phyloP scores from a whole-genome alignment of 2,113 vertebrate species.

The Tricholaema leucomelas region DNA sequence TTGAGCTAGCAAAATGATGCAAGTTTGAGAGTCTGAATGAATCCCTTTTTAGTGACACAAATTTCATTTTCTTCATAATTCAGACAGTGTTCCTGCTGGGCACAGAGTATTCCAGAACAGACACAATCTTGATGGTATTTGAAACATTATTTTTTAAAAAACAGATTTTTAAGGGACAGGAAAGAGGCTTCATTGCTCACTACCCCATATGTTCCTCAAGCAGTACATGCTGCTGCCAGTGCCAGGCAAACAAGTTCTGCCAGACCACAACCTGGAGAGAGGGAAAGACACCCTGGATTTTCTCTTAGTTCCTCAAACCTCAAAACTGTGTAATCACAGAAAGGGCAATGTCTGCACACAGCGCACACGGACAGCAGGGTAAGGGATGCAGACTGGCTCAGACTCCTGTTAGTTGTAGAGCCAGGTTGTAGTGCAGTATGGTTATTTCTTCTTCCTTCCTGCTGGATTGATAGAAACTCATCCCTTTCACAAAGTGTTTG shows the following conservation, averaged over 20 bases:
- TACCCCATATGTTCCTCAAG: conserved; percentile 18
- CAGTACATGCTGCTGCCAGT: neutral
- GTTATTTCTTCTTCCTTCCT: neutral
- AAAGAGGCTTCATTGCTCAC: neutral
- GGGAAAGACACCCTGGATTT: neutral
- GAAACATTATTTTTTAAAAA: neutral
- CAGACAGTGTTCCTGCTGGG: neutral
- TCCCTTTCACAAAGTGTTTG: neutral
- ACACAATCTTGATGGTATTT: neutral
- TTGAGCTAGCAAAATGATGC: neutral
- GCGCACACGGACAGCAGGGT: neutral
- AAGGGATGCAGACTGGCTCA: neutral
- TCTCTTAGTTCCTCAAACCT: neutral
- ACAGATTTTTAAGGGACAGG: neutral
- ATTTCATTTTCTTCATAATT: neutral
- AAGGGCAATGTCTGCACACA: neutral
- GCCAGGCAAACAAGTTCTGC: conserved; percentile 18
- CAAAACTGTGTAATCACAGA: neutral
- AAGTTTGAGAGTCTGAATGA: neutral
- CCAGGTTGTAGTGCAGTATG: neutral
- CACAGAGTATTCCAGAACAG: conserved; percentile 5
- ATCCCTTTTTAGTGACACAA: neutral
- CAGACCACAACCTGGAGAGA: conserved; percentile 37
- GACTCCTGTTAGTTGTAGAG: neutral
- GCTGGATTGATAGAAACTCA: neutral